Evolutionary conservation across 1,140 invertebrate genomes (phyloP).

Genomic region (Drosophila kepulauana): DNA sequence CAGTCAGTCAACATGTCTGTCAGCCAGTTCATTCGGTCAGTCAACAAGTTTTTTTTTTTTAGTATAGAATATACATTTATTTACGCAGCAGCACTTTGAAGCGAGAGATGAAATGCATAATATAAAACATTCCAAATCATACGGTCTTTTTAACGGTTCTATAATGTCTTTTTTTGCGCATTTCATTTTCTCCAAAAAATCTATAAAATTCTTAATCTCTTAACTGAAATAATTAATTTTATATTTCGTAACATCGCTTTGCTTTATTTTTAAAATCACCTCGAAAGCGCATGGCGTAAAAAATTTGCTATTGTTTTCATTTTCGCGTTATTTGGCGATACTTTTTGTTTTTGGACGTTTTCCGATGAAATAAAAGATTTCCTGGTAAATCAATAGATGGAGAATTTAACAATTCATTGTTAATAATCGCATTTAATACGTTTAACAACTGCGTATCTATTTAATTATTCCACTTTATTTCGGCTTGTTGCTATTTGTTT

Average conservation of each 20-base stretch:
- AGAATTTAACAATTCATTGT: slow-evolving; percentile 41
- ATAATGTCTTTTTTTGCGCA: not conserved
- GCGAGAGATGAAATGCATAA: slow-evolving; percentile 6
- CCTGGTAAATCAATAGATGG: slow-evolving; percentile 31
- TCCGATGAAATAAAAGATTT: slow-evolving; percentile 31
- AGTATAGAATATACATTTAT: slow-evolving; percentile 27
- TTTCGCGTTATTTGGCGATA: slow-evolving; percentile 21
- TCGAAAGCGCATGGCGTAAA: slow-evolving; percentile 12
- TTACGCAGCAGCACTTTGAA: slow-evolving; percentile 40
- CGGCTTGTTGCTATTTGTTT: not conserved
- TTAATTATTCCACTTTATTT: slow-evolving; percentile 37
- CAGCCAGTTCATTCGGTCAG: slow-evolving; percentile 31
- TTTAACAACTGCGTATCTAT: slow-evolving; percentile 33
- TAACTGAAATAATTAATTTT: not conserved
- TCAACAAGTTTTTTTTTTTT: slow-evolving; percentile 42
- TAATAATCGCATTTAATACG: slow-evolving; percentile 34
- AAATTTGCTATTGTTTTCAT: slow-evolving; percentile 1
- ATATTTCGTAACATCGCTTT: not conserved
- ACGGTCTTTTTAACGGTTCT: not conserved
- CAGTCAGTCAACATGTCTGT: slow-evolving; percentile 30
- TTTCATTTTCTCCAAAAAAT: not conserved
- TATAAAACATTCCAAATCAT: not conserved
- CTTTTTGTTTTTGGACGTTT: slow-evolving; percentile 26
- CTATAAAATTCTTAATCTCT: not conserved
- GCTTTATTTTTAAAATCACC: slow-evolving; percentile 5